These are phyloP conservation scores for Selene dorsalis DNA, from an alignment of 2,797 vertebrate genomes.

Conservation along the genomic window DNA sequence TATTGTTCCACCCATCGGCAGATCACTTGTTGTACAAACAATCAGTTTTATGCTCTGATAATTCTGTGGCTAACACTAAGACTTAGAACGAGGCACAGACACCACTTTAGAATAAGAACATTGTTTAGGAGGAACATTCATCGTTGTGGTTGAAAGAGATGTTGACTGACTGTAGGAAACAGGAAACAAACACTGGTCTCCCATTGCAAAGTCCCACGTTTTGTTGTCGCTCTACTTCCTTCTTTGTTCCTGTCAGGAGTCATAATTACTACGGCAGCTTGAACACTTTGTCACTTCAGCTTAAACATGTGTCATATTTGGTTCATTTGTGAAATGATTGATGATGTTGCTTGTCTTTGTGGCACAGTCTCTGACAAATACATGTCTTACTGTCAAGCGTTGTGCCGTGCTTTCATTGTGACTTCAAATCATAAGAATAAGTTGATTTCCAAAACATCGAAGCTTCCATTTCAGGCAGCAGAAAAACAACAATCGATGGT, in stretches of 20 bases:
- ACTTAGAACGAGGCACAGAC: not conserved
- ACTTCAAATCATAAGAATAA: not conserved
- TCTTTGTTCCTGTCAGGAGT: slow-evolving; percentile 7
- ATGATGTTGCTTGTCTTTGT: not conserved
- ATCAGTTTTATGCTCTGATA: not conserved
- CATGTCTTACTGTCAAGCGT: not conserved
- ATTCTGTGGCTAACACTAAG: not conserved
- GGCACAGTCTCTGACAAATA: not conserved
- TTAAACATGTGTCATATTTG: slow-evolving; percentile 1
- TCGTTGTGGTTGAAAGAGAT: slow-evolving; percentile 9
- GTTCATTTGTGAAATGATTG: not conserved
- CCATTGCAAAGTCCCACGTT: not conserved
- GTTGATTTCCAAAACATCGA: slow-evolving; percentile 1
- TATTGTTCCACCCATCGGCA: not conserved
- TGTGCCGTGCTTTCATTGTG: slow-evolving; percentile 5
- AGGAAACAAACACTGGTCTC: slow-evolving; percentile 11
- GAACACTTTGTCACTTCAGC: not conserved
- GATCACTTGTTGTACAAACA: not conserved
- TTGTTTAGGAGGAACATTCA: not conserved
- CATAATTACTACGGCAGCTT: not conserved
- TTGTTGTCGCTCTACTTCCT: slow-evolving; percentile 20
- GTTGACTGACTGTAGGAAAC: not conserved
- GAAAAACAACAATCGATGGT: not conserved
- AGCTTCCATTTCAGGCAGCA: not conserved
- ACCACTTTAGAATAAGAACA: not conserved